Conservation (phyloP, 2,113 vertebrate species). For the Rhipidura dahli region DNA sequence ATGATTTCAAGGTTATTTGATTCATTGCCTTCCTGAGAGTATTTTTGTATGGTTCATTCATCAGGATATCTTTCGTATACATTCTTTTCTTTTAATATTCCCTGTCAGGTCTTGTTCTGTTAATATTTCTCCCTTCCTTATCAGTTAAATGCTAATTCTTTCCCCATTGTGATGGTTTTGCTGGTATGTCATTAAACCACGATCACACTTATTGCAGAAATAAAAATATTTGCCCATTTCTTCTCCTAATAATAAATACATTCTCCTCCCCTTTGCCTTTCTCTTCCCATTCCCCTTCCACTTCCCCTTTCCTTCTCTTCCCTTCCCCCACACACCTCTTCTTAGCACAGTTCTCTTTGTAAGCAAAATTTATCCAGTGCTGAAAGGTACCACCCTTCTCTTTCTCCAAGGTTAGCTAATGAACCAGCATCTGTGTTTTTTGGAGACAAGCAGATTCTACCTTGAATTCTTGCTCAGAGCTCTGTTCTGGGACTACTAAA, state of each 20-base stretch:
- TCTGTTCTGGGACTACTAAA: neutral
- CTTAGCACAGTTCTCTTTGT: neutral
- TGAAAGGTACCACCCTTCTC: neutral
- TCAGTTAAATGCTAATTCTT: neutral
- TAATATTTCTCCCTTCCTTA: neutral
- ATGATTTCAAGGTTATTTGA: neutral
- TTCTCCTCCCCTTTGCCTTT: no score
- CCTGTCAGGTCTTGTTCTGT: neutral
- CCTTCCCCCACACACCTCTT: neutral
- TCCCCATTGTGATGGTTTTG: neutral
- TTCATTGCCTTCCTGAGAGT: neutral
- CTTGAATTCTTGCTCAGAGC: neutral
- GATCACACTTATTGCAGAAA: neutral
- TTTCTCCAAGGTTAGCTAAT: neutral
- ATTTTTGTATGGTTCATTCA: neutral
- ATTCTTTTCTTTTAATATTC: neutral
- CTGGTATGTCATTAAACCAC: neutral
- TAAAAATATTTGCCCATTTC: neutral
- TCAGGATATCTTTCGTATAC: neutral
- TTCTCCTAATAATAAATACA: neutral
- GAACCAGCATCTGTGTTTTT: neutral
- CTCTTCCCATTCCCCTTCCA: no score
- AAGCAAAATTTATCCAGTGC: neutral
- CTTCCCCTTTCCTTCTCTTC: no score
- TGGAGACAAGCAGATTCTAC: neutral